Evolutionary conservation across 2,888 invertebrate genomes (phyloP).

Genomic region (Cremastinae sp.): DNA sequence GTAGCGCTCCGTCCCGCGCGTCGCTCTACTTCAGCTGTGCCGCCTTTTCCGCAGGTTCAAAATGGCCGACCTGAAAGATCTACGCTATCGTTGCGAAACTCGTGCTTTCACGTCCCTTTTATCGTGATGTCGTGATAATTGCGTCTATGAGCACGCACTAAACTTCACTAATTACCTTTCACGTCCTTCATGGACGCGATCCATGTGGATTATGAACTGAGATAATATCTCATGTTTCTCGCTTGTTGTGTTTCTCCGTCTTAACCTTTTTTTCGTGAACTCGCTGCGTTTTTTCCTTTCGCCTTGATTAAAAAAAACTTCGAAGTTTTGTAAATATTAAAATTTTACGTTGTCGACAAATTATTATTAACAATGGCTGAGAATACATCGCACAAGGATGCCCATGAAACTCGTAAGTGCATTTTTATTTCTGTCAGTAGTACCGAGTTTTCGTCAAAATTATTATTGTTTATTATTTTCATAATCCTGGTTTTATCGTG

Average conservation of each 20-base stretch:
- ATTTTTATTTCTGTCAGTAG: slow-evolving; percentile 3
- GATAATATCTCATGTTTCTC: slow-evolving; percentile 45
- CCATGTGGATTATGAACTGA: slow-evolving; percentile 14
- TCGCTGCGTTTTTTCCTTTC: slow-evolving; percentile 22
- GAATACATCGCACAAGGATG: slow-evolving; percentile 70
- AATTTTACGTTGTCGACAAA: neutral
- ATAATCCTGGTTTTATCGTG: too few relatives aligned
- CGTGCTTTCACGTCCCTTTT: slow-evolving; percentile 50
- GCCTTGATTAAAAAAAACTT: too few relatives aligned
- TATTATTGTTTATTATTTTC: neutral
- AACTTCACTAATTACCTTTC: neutral
- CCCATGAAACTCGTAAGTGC: slow-evolving; percentile 72
- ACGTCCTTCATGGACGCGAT: slow-evolving; percentile 48
- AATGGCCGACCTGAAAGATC: slow-evolving; percentile 46
- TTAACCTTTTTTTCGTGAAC: slow-evolving; percentile 65
- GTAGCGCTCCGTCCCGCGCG: slow-evolving; percentile 43
- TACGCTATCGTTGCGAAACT: slow-evolving; percentile 60
- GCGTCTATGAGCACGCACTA: neutral
- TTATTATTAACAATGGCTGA: slow-evolving; percentile 70
- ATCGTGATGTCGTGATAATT: slow-evolving; percentile 49
- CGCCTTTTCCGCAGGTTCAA: slow-evolving; percentile 54
- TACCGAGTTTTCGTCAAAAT: too few relatives aligned
- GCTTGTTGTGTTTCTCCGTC: slow-evolving; percentile 38
- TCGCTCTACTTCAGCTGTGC: slow-evolving; percentile 50
- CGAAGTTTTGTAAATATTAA: slow-evolving; percentile 45